Evolutionary conservation across 2,888 invertebrate species (phyloP), one percentile per base, ranked within the genome.

Genomic region (Cataglyphis albicans): DNA sequence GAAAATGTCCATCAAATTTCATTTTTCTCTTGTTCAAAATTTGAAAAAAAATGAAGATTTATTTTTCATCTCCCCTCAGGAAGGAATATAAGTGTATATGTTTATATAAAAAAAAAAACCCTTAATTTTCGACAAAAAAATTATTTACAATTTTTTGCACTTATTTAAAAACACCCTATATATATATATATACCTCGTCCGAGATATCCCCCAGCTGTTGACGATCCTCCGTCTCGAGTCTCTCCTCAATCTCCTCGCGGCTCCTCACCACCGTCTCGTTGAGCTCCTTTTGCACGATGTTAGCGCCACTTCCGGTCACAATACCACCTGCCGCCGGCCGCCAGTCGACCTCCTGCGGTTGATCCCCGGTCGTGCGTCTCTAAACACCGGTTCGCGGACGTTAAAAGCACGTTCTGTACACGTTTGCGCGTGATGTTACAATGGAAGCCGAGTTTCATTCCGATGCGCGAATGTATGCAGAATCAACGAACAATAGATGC

Each of bases 161-260:
- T 29, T 29, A 29, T 29, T 29, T 29, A 29, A 29, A 29, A 29
- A 29, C 25, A 29, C 1, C 25, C 25, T 29, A 29, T 29, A 29
- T 25, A 25, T 29, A 32, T 29, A 73, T 55, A 72, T 59, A 82
- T 92, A 98, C 98, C 96, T 98, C 97, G 95, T 98, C 98, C 73
- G 98, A 97, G 92, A 98, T 97, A 93, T 98, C 97, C 48, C 98
- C 98, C 80, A 97, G 95, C 92, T 98, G 97, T 91, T 97, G 97
- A 83, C 97, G 96, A 95, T 98, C 98, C 95, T 98, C 98, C 0
- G 97, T 98, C 95, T 98, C 98, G 86, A 97, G 95, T 55, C 97
- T 96, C 90, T 98, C 97, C 92, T 98, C 97, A 64, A 97, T 97
- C 93, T 98, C 97, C 95, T 98, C 98, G 84, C 98, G 96, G 65